These are phyloP conservation scores for Papilio demoleus DNA, from an alignment of 2,888 invertebrate genomes.

Conservation along the genomic window DNA sequence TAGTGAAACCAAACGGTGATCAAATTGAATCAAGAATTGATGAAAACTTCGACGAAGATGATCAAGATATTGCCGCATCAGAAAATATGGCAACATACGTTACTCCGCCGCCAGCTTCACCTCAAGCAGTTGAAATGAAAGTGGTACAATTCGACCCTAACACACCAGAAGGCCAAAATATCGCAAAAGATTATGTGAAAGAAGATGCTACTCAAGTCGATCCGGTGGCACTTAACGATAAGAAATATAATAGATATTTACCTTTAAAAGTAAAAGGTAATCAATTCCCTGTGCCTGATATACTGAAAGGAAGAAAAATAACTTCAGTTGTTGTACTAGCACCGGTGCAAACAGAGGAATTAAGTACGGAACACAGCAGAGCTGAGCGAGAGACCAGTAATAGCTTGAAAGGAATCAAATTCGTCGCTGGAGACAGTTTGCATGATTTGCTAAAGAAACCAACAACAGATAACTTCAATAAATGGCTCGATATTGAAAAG, in stretches of 20 bases:
- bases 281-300: conserved; percentile 92
- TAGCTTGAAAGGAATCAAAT: conserved; percentile 87
- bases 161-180: conserved; percentile 87
- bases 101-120: conserved; percentile 60
- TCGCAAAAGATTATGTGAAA: conserved; percentile 88
- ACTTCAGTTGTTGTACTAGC: conserved; percentile 93
- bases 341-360: conserved; percentile 89
- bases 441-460: conserved; percentile 90
- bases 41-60: conserved; percentile 74
- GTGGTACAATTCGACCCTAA: conserved; percentile 92
- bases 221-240: conserved; percentile 88
- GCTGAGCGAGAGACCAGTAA: conserved; percentile 81
- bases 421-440: conserved; percentile 89
- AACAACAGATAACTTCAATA: conserved; percentile 89
- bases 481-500: conserved; percentile 91
- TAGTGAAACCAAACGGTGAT: conserved; percentile 86
- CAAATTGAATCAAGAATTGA: conserved; percentile 78
- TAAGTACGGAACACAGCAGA: conserved; percentile 75
- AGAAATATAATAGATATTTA: conserved; percentile 91
- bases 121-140: conserved; percentile 90
- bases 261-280: conserved; percentile 93
- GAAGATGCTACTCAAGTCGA: conserved; percentile 89
- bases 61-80: conserved; percentile 84
- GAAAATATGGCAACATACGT: conserved; percentile 75
- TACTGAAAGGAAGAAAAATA: conserved; percentile 89